phyloP scores from a whole-genome alignment of 2,113 vertebrate genomes.

The Ceyx melanurus region DNA sequence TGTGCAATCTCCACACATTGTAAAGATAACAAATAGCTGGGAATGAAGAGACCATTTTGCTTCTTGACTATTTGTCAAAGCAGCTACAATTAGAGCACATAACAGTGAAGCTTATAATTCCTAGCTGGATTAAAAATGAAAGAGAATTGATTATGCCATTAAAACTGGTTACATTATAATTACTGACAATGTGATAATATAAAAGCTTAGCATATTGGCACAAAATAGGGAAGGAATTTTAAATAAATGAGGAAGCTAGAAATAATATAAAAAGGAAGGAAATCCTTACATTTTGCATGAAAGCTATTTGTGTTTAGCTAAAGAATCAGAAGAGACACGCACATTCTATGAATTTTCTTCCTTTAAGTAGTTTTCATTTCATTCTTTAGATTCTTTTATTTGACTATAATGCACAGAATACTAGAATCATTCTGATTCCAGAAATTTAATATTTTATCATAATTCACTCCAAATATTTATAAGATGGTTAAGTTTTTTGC shows the following conservation, averaged over 20 bases:
- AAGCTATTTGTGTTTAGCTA: neutral
- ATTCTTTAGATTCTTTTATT: neutral
- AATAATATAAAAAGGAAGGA: conserved; percentile 35
- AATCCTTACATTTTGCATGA: neutral
- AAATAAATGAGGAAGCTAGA: conserved; percentile 6
- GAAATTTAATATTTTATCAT: neutral
- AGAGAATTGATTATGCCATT: neutral
- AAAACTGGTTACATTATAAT: neutral
- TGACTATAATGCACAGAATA: neutral
- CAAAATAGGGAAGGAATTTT: neutral
- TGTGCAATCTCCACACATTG: neutral
- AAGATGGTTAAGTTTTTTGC: neutral
- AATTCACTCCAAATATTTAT: neutral
- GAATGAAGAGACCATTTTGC: neutral
- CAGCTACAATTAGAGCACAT: neutral
- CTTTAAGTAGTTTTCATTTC: neutral
- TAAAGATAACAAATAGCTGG: neutral
- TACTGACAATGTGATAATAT: neutral
- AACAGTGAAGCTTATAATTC: neutral
- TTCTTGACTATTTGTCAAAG: neutral
- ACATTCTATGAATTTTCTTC: neutral
- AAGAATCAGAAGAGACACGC: neutral
- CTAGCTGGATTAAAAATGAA: neutral
- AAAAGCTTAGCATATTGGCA: neutral
- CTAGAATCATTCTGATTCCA: neutral